phyloP scores from a whole-genome alignment of 92 coral and sea anemone species.

The Porites evermanni region DNA sequence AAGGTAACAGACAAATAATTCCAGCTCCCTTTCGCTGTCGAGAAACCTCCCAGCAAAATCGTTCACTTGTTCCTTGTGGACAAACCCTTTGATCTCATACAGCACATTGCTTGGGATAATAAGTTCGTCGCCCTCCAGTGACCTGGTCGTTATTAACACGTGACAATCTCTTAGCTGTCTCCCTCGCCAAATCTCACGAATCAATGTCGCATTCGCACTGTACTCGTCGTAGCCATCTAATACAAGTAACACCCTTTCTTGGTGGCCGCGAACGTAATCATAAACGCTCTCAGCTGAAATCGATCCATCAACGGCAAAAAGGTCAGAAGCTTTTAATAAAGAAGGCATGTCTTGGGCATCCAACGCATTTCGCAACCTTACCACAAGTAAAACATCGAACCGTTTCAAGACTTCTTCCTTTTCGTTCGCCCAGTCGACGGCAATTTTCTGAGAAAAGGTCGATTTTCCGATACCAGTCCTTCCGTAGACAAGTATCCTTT shows the following conservation, averaged over 20 bases:
- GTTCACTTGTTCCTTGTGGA: background rate
- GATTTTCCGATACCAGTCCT: background rate
- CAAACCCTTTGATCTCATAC: constrained; percentile 5
- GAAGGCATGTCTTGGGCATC: background rate
- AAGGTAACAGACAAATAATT: background rate
- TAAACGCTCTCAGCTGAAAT: background rate
- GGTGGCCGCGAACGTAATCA: background rate
- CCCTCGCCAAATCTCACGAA: constrained; percentile 12
- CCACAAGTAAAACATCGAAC: background rate
- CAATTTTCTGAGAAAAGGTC: background rate
- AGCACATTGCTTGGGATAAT: constrained; percentile 7
- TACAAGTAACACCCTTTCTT: background rate
- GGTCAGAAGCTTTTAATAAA: background rate
- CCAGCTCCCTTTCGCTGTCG: background rate
- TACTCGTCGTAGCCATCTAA: constrained; percentile 3
- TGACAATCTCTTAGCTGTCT: constrained; percentile 13
- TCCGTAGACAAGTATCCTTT: constrained; percentile 1
- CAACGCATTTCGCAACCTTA: constrained; percentile 4
- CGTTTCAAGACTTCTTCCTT: background rate
- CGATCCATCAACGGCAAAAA: constrained; percentile 2
- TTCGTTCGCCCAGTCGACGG: background rate
- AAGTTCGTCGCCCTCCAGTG: constrained; percentile 2
- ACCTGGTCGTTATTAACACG: background rate
- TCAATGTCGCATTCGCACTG: background rate
- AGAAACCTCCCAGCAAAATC: constrained; percentile 11